Evolutionary conservation across 2,797 vertebrate species (phyloP).

Genomic region (Centroberyx gerrardi): DNA sequence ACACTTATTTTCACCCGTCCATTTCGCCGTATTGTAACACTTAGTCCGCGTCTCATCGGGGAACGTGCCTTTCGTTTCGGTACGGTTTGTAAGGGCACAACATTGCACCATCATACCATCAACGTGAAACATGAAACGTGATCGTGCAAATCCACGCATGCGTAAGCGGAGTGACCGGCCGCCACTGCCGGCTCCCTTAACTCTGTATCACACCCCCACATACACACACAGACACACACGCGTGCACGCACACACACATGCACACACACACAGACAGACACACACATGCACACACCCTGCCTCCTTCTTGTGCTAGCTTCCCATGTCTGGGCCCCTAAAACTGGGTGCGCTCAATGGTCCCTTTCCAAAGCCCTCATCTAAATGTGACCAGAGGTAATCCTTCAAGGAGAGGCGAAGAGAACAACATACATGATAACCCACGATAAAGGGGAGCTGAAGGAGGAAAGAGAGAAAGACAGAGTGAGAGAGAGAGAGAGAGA

Average conservation of each 20-base stretch:
- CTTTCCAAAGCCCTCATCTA: conserved; percentile 70
- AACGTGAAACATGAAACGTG: conserved; percentile 60
- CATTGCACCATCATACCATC: conserved; percentile 27
- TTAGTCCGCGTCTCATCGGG: background rate
- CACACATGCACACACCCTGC: conserved; percentile 64
- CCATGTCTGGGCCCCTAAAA: conserved; percentile 73
- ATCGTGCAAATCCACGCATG: conserved; percentile 66
- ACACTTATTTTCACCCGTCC: conserved; percentile 22
- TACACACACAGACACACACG: conserved; percentile 54
- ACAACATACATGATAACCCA: conserved; percentile 61
- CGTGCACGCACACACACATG: conserved; percentile 60
- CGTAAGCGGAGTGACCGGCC: conserved; percentile 55
- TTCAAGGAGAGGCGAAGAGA: conserved; percentile 72
- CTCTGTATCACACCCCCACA: conserved; percentile 72
- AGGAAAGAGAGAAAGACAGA: conserved; percentile 50
- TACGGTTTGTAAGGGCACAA: conserved; percentile 27
- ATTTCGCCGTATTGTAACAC: conserved; percentile 7
- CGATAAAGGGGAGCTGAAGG: conserved; percentile 63
- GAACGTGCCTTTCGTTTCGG: conserved; percentile 10
- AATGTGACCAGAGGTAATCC: conserved; percentile 78
- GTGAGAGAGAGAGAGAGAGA: conserved; percentile 53
- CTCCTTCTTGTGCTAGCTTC: conserved; percentile 65
- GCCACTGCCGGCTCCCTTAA: conserved; percentile 62
- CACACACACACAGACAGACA: conserved; percentile 34
- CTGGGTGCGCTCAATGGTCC: conserved; percentile 70